phyloP scores from a whole-genome alignment of 64 coral and sea anemone species.

The Trachythela sp. region DNA sequence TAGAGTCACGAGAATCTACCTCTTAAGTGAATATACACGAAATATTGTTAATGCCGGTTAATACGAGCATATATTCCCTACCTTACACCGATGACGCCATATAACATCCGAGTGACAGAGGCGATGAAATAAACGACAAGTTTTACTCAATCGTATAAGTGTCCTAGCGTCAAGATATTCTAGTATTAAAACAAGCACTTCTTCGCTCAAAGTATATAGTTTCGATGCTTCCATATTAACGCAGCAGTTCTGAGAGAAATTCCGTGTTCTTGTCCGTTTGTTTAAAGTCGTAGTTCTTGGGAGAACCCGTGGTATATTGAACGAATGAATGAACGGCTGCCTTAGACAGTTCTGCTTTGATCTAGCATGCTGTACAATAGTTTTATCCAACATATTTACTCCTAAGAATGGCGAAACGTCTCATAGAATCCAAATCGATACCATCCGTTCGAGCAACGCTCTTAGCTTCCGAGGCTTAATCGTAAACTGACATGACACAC shows the following conservation, averaged over 20 bases:
- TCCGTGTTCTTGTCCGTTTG: neutral
- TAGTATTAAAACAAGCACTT: constrained; percentile 97
- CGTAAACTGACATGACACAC: constrained; percentile 30
- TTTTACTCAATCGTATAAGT: constrained; percentile 97
- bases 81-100: constrained; percentile 99
- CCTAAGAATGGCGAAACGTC: neutral
- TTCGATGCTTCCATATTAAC: neutral
- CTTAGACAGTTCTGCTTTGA: neutral
- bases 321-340: neutral
- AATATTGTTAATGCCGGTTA: neutral
- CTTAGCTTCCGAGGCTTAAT: neutral
- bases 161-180: constrained; percentile 97
- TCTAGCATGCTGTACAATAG: neutral
- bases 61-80: constrained; percentile 42
- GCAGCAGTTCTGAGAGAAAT: neutral
- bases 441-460: neutral
- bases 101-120: constrained; percentile 99
- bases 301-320: neutral
- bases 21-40: neutral
- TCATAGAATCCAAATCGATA: neutral
- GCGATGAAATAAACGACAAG: constrained; percentile 93
- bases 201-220: constrained; percentile 69
- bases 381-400: constrained; percentile 4
- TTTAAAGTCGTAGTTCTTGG: neutral
- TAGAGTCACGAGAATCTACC: neutral